Percentiles rank a stretch among this genome's conserved stretches.
phyloP scores from a whole-genome alignment of 2,797 vertebrate species.

The Cheirogaleus major region DNA sequence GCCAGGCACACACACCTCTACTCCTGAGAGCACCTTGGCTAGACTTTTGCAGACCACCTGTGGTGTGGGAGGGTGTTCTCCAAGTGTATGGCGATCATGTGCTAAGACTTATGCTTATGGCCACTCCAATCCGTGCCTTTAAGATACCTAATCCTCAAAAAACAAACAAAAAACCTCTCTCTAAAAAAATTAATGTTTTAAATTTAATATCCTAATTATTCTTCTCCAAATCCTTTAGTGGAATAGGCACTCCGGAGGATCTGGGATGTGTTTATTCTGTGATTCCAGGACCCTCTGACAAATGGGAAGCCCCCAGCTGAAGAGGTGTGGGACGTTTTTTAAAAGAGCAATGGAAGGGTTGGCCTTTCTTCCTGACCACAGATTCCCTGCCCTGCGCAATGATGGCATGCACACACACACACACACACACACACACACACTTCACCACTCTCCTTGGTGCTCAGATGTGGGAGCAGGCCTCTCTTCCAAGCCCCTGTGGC shows the following conservation, averaged over 20 bases:
- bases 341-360: neutral
- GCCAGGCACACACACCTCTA: neutral
- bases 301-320: neutral
- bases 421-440: neutral
- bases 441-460: neutral
- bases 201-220: neutral
- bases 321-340: neutral
- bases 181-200: neutral
- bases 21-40: neutral
- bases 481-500: neutral
- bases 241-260: neutral
- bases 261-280: neutral
- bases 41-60: neutral
- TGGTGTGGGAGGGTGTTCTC: neutral
- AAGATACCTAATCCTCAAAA: neutral
- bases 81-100: neutral
- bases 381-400: neutral
- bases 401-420: neutral
- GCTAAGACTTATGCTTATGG: neutral
- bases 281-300: neutral
- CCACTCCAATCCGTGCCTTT: neutral
- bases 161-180: neutral
- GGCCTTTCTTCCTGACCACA: neutral
- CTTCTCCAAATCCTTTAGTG: neutral
- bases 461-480: neutral